These are phyloP conservation scores for Pelmatolapia mariae DNA, from an alignment of 2,113 vertebrate species.

Conservation along the genomic window DNA sequence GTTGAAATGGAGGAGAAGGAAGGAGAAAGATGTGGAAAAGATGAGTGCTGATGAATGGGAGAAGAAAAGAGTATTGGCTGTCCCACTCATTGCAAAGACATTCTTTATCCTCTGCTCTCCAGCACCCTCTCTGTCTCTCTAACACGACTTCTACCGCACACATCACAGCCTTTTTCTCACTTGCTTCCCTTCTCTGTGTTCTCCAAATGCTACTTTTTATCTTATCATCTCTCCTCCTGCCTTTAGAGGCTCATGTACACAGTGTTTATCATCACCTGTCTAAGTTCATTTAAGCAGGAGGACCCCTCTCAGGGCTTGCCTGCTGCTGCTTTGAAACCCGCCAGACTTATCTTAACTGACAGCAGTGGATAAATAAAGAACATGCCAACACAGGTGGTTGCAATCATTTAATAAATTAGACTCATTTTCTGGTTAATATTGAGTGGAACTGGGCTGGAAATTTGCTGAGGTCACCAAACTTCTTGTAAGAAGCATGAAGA, in stretches of 20 bases:
- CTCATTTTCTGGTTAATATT: neutral
- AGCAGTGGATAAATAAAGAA: neutral
- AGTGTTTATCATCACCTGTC: conserved; percentile 53
- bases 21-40: neutral
- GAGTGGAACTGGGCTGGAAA: neutral
- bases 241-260: conserved; percentile 8
- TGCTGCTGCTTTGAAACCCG: neutral
- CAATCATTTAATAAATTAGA: neutral
- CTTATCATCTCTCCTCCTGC: neutral
- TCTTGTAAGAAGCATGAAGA: neutral
- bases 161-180: neutral
- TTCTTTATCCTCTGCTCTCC: neutral
- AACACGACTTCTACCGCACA: neutral
- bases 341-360: neutral
- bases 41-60: conserved; percentile 2
- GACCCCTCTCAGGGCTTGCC: neutral
- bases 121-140: neutral
- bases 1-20: neutral
- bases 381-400: neutral
- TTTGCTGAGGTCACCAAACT: neutral
- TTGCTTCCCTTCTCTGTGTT: neutral
- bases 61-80: neutral
- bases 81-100: neutral
- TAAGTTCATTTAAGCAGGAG: conserved; percentile 30
- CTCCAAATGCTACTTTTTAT: conserved; percentile 12